These are phyloP conservation scores for Conistra vaccinii DNA, from an alignment of 2,888 invertebrate species.

Conservation along the genomic window DNA sequence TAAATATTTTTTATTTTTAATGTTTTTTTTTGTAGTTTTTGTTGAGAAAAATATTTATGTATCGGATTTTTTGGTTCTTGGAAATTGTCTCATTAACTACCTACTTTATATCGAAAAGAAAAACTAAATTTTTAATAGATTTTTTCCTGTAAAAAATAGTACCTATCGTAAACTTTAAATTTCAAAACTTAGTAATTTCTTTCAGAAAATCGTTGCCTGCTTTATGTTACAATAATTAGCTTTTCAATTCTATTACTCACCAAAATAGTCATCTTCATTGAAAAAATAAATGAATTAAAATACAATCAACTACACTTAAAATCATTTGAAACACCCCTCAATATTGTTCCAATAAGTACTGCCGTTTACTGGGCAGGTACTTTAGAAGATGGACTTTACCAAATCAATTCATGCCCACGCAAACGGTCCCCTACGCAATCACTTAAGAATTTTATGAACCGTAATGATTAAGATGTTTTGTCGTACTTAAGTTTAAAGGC, in stretches of 20 bases:
- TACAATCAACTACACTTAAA: slow-evolving; percentile 51
- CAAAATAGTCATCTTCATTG: not conserved
- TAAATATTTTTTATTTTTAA: slow-evolving; percentile 51
- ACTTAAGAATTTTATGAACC: slow-evolving; percentile 90
- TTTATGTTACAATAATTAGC: not conserved
- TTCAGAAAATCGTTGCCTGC: not conserved
- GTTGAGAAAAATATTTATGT: not conserved
- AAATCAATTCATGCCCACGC: slow-evolving; percentile 88
- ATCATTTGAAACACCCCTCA: slow-evolving; percentile 67
- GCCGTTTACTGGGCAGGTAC: slow-evolving; percentile 76
- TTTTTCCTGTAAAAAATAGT: too few relatives aligned
- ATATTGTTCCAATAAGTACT: slow-evolving; percentile 69
- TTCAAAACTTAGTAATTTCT: too few relatives aligned
- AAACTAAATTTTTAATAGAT: not conserved
- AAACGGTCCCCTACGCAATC: slow-evolving; percentile 87
- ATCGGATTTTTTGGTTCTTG: not conserved
- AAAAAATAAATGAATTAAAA: slow-evolving; percentile 44
- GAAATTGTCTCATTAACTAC: not conserved
- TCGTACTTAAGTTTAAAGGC: slow-evolving; percentile 80
- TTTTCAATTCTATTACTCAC: slow-evolving; percentile 4
- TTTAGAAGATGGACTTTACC: slow-evolving; percentile 85
- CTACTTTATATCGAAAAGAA: too few relatives aligned
- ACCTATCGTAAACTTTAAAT: too few relatives aligned
- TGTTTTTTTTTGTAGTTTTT: slow-evolving; percentile 9
- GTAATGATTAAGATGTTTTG: slow-evolving; percentile 90